These are phyloP conservation scores for Tiphia femorata DNA, from an alignment of 2,888 invertebrate species.

Conservation along the genomic window DNA sequence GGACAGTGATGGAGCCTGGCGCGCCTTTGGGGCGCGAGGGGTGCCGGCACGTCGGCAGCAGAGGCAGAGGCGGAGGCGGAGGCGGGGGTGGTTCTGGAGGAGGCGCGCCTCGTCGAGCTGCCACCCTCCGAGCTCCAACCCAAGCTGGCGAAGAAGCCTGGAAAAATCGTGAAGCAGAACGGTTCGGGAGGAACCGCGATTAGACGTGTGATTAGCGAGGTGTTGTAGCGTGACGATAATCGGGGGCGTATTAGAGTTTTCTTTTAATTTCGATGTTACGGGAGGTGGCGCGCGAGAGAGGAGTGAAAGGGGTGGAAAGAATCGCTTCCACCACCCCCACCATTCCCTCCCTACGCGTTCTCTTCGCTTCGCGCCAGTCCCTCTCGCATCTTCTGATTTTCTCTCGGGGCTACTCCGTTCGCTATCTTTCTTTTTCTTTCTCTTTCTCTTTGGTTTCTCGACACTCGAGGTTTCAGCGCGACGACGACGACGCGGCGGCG, in stretches of 20 bases:
- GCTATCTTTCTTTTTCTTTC: background rate
- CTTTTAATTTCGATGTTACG: too few relatives aligned
- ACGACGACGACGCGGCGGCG: background rate
- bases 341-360: background rate
- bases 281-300: too few relatives aligned
- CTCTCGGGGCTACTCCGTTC: background rate
- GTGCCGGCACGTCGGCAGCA: conserved; percentile 57
- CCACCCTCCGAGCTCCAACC: conserved; percentile 57
- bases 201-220: too few relatives aligned
- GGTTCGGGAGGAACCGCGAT: conserved; percentile 42
- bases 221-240: too few relatives aligned
- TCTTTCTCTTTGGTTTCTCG: background rate
- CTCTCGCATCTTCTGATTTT: too few relatives aligned
- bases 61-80: too few relatives aligned
- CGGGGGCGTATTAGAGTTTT: too few relatives aligned
- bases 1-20: conserved; percentile 63
- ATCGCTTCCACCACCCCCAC: background rate
- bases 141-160: conserved; percentile 63
- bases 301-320: too few relatives aligned
- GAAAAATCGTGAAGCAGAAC: conserved; percentile 44
- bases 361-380: too few relatives aligned
- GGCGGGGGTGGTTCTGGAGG: conserved; percentile 19
- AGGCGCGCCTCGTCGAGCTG: conserved; percentile 37
- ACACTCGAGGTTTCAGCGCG: too few relatives aligned
- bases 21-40: conserved; percentile 62